Base-by-base conservation (phyloP, 2,888 invertebrate genomes). In the Malthinus seriepunctatus region DNA sequence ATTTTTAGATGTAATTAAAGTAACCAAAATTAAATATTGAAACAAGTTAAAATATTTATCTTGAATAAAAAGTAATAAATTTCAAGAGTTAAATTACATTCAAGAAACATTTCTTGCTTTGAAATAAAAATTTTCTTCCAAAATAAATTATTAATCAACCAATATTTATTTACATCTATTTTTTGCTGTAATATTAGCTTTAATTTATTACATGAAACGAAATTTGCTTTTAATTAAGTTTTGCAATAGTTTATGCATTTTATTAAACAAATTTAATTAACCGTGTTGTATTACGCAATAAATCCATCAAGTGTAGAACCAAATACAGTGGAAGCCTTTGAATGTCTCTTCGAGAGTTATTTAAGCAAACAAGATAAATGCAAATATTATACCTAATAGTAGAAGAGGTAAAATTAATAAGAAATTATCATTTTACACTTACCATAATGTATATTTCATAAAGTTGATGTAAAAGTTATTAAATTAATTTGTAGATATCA, bases 201-300 rank as follows among this genome's bases (percentile, higher is more conserved):
- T 2, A 3, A 23, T 23, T 23, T 23, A 23, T 23, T 3, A 3
- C 5, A 23, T 2, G 23, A 23, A 23, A 23, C 23, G 23, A 23
- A 23, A 23, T 23, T 23, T 23, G 5, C 23, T 23, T 23, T 23
- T 23, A 35, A 34, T 47, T 37, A 54, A 32, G 14, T 54, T 46
- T 11, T 12, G 23, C 11, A 33, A 47, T 46, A 51, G 38, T 44
- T 52, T 53, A 48, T 37, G 31, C 46, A 39, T 15, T 39, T 23
- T 32, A 14, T 8, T 32, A 35, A 52, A 48, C 44, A 38, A 35
- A 58, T 48, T 53, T 58, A 56, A 56, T 56, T 56, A 56, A 51
- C 39, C 45, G 23, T 23, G 44, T 45, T 51, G 46, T 51, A 45
- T 56, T 38, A 11, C 32, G 32, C 47, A 34, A 53, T 58, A 58